These are phyloP conservation scores for Apodemus sylvaticus DNA, from an alignment of 2,113 vertebrate species.

Conservation along the genomic window DNA sequence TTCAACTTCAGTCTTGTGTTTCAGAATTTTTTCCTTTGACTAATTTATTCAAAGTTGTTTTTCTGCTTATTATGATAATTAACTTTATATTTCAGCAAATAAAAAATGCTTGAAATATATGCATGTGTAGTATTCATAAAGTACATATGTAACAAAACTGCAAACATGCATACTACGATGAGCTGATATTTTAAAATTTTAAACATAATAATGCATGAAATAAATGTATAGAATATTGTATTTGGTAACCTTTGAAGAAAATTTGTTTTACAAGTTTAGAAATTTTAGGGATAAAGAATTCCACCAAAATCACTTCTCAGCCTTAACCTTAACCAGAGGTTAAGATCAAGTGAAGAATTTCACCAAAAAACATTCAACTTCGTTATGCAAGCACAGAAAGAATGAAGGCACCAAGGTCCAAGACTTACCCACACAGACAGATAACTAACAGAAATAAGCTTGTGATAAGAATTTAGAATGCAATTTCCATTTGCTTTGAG, in stretches of 20 bases:
- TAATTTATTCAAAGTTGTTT: constrained; percentile 5
- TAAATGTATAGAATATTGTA: not conserved
- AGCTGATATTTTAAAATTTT: not conserved
- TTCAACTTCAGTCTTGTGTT: not conserved
- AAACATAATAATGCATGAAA: not conserved
- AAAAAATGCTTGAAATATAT: not conserved
- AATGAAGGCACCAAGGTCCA: not conserved
- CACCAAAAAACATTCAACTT: not conserved
- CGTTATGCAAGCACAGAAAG: not conserved
- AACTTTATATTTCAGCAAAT: not conserved
- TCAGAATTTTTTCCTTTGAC: not conserved
- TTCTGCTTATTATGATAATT: not conserved
- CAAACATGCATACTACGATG: not conserved
- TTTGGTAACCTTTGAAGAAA: constrained; percentile 15
- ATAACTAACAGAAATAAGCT: not conserved
- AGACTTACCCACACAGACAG: not conserved
- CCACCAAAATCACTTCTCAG: too few relatives aligned
- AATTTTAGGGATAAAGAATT: not conserved
- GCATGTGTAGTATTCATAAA: not conserved
- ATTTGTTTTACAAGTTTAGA: not conserved
- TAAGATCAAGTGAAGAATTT: too few relatives aligned
- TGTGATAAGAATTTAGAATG: not conserved
- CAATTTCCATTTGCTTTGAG: not conserved
- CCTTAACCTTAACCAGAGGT: too few relatives aligned
- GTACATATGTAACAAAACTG: not conserved